Conservation (phyloP, 2,888 invertebrate genomes). For the Scelioninae gen. 1 region DNA sequence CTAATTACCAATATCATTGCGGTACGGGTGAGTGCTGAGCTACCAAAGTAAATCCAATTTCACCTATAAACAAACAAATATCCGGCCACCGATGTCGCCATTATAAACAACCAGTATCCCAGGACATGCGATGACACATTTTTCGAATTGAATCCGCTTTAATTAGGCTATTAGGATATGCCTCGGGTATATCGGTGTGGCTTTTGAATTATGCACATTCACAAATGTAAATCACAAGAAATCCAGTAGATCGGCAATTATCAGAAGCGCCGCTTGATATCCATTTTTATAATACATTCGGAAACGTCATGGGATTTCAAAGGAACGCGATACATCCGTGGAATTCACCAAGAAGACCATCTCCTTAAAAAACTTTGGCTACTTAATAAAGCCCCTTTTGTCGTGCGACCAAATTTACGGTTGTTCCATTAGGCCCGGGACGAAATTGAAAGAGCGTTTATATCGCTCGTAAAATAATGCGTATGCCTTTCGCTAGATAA, state of each 20-base stretch:
- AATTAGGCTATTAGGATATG: slow-evolving; percentile 62
- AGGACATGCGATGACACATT: slow-evolving; percentile 28
- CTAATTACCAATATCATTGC: slow-evolving; percentile 19
- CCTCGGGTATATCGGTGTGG: slow-evolving; percentile 13
- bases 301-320: slow-evolving; percentile 38
- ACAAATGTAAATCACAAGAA: slow-evolving; percentile 35
- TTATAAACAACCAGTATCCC: slow-evolving; percentile 1
- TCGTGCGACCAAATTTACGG: slow-evolving; percentile 41
- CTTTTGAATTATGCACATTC: slow-evolving; percentile 32
- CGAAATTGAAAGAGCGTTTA: slow-evolving; percentile 46
- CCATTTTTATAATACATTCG: slow-evolving; percentile 58
- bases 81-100: not conserved
- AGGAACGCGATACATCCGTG: slow-evolving; percentile 45
- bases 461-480: slow-evolving; percentile 31
- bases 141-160: slow-evolving; percentile 42
- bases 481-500: slow-evolving; percentile 5
- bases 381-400: slow-evolving; percentile 47
- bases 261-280: slow-evolving; percentile 48
- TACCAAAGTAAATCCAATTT: slow-evolving; percentile 7
- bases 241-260: slow-evolving; percentile 28
- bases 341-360: slow-evolving; percentile 37
- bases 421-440: slow-evolving; percentile 32
- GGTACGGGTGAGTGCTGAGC: slow-evolving; percentile 35
- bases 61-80: slow-evolving; percentile 16
- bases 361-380: slow-evolving; percentile 25